Conservation (phyloP, 2,888 invertebrate species). For the Lissonota sp. region DNA sequence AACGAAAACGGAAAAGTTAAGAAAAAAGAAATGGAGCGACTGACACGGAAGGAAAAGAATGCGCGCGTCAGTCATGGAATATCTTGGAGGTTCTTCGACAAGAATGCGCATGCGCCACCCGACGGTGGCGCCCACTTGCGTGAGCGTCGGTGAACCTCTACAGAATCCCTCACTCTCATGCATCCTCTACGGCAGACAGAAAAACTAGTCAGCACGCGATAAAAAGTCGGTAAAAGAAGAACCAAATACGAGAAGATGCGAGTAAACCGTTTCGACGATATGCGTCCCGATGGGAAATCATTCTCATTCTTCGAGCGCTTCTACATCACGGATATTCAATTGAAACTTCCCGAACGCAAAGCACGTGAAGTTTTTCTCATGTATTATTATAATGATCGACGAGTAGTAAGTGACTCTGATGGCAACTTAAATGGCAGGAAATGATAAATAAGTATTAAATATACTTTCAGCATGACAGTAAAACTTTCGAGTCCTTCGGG, state of each 20-base stretch:
- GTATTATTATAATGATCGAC: too few species aligned
- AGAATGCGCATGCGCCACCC: conserved; percentile 29
- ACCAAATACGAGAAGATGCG: conserved; percentile 20
- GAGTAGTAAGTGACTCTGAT: too few species aligned
- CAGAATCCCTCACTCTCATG: conserved; percentile 32
- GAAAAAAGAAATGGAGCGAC: conserved; percentile 24
- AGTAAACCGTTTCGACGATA: conserved; percentile 53
- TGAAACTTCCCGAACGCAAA: too few species aligned
- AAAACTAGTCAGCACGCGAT: conserved; percentile 41
- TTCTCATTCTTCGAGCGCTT: conserved; percentile 43
- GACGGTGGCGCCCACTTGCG: conserved; percentile 6
- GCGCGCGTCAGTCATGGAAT: conserved; percentile 56
- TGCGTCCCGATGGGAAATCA: conserved; percentile 51
- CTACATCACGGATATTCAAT: neutral
- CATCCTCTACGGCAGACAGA: conserved; percentile 63
- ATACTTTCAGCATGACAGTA: too few species aligned
- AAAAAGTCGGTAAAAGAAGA: conserved; percentile 3
- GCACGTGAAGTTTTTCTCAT: too few species aligned
- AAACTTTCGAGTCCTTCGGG: too few species aligned
- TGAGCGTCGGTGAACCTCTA: conserved; percentile 40
- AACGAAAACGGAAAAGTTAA: conserved; percentile 76
- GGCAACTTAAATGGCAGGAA: too few species aligned
- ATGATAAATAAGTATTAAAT: too few species aligned
- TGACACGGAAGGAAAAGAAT: neutral
- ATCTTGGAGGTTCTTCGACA: conserved; percentile 51